Conservation (phyloP, 2,113 vertebrate genomes). For the Geothlypis trichas region DNA sequence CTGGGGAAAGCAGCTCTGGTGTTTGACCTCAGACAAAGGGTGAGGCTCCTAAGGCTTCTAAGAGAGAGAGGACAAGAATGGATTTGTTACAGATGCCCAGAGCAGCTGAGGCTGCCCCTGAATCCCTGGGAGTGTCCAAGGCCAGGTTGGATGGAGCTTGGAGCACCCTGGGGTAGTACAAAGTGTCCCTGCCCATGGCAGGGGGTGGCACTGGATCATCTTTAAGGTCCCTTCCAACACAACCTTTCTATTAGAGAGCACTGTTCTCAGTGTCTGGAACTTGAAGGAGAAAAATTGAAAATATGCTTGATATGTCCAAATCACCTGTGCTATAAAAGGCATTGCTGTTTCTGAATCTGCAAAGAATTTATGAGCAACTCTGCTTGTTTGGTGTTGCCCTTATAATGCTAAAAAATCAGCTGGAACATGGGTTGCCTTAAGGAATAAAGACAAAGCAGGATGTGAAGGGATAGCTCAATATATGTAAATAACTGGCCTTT, state of each 20-base stretch:
- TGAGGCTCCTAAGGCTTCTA: neutral
- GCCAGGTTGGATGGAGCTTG: rapidly evolving
- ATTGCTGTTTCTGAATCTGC: neutral
- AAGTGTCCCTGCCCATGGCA: neutral
- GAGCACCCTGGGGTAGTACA: rapidly evolving
- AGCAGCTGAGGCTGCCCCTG: neutral
- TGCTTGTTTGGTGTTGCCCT: neutral
- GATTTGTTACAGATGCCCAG: neutral
- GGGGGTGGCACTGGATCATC: rapidly evolving
- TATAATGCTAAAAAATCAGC: neutral
- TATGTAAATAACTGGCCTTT: neutral
- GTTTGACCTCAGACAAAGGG: neutral
- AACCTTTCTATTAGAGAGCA: neutral
- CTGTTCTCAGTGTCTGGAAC: neutral
- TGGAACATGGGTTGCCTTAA: neutral
- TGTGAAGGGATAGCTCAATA: neutral
- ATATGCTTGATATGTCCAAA: rapidly evolving
- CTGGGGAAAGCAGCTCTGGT: neutral
- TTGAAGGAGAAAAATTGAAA: neutral
- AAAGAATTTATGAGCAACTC: rapidly evolving
- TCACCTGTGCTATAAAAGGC: neutral
- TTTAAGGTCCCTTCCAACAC: neutral
- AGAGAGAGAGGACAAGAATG: neutral
- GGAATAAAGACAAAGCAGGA: neutral
- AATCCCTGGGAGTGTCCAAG: neutral